A percentile compares a stretch with the other conserved stretches of the same genome.
These are phyloP conservation scores for Drosophila repletoides DNA, from an alignment of 1,140 invertebrate genomes.

Conservation along the genomic window DNA sequence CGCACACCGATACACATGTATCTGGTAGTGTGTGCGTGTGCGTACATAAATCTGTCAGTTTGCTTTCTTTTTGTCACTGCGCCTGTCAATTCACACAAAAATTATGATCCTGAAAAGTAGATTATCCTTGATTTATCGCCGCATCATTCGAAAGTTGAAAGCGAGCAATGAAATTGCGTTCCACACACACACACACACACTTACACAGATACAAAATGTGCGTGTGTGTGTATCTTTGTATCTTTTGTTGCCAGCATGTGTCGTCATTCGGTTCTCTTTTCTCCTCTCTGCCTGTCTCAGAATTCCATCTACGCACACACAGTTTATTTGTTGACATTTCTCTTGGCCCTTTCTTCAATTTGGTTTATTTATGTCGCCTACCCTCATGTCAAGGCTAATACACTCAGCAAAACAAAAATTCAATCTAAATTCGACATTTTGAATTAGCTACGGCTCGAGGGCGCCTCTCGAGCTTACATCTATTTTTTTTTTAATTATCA, in stretches of 20 bases:
- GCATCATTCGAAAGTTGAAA: constrained; percentile 78
- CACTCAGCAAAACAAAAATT: no score
- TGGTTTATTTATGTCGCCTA: constrained; percentile 60
- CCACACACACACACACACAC: constrained; percentile 25
- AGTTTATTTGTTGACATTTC: constrained; percentile 76
- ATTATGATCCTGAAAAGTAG: constrained; percentile 83
- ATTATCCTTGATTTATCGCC: constrained; percentile 82
- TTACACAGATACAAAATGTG: neutral
- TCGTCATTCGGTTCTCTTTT: constrained; percentile 37
- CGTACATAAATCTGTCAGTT: constrained; percentile 82
- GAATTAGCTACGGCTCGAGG: no score
- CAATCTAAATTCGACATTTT: no score
- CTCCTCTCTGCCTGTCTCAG: constrained; percentile 26
- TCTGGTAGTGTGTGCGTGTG: constrained; percentile 51
- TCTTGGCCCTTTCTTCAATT: constrained; percentile 54
- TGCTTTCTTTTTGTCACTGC: constrained; percentile 80
- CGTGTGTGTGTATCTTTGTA: constrained; percentile 52
- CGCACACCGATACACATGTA: constrained; percentile 8
- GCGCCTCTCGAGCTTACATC: no score
- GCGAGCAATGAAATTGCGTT: constrained; percentile 63
- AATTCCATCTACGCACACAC: constrained; percentile 52
- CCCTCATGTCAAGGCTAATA: neutral
- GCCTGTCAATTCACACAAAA: constrained; percentile 82
- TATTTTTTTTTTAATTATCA: no score
- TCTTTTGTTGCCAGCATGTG: constrained; percentile 77